Evolutionary conservation across 2,797 vertebrate species (phyloP).

Genomic region (Cetoscarus ocellatus): DNA sequence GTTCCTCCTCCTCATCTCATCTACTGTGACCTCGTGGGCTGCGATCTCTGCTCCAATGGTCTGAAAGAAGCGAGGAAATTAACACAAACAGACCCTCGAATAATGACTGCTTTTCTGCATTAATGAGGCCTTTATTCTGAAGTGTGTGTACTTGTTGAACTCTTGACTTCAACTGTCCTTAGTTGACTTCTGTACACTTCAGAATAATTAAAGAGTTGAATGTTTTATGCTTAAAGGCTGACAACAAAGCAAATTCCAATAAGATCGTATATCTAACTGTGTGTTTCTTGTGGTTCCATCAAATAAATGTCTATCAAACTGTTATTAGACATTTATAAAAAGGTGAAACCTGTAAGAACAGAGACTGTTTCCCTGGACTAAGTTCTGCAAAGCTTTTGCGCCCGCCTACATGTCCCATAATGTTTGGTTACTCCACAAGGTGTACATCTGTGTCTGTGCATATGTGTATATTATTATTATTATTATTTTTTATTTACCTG

Average conservation of each 20-base stretch:
- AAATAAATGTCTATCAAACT: too few species aligned
- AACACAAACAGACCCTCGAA: background rate
- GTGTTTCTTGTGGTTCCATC: too few species aligned
- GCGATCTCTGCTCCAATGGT: slow-evolving; percentile 94
- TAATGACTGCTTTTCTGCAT: background rate
- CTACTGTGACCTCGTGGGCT: slow-evolving; percentile 91
- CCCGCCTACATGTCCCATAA: background rate
- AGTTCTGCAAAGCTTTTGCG: too few species aligned
- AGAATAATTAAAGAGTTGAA: background rate
- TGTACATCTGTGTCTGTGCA: background rate
- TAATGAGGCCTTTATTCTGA: background rate
- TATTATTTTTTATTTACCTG: slow-evolving; percentile 84
- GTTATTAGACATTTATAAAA: too few species aligned
- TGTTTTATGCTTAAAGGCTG: background rate
- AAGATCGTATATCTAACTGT: too few species aligned
- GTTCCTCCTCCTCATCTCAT: slow-evolving; percentile 91
- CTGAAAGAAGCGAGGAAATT: slow-evolving; percentile 67
- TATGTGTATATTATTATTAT: background rate
- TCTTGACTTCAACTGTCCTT: background rate
- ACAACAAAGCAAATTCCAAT: too few species aligned
- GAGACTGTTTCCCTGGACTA: too few species aligned
- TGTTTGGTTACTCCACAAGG: background rate
- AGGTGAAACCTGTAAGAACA: too few species aligned
- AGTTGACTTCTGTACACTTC: background rate
- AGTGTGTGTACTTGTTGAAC: background rate